Percentiles rank a stretch among this genome's conserved stretches.
phyloP scores from a whole-genome alignment of 2,797 vertebrate genomes.

The Melanotaenia nigrans region DNA sequence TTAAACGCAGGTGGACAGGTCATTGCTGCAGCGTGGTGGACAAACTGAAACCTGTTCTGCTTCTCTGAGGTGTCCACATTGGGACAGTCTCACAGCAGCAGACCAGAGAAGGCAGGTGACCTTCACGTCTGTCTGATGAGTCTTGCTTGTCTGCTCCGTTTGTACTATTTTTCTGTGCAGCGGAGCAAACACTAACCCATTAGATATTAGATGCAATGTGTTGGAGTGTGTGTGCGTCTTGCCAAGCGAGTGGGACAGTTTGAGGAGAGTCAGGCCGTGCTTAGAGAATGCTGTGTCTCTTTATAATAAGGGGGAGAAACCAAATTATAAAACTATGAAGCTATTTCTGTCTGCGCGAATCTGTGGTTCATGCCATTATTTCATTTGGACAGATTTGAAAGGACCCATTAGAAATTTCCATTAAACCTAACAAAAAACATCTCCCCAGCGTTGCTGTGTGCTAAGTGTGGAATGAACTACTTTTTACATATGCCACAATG shows the following conservation, averaged over 20 bases:
- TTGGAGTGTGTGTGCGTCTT: slow-evolving; percentile 42
- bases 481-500: slow-evolving; percentile 81
- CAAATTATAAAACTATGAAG: slow-evolving; percentile 74
- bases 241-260: slow-evolving; percentile 41
- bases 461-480: slow-evolving; percentile 85
- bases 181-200: slow-evolving; percentile 70
- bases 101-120: slow-evolving; percentile 72
- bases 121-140: slow-evolving; percentile 76
- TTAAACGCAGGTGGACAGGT: slow-evolving; percentile 34
- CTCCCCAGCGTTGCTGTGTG: slow-evolving; percentile 78
- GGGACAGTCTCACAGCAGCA: slow-evolving; percentile 53
- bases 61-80: slow-evolving; percentile 39
- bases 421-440: slow-evolving; percentile 80
- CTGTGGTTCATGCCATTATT: slow-evolving; percentile 75
- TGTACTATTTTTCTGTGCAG: slow-evolving; percentile 73
- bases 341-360: slow-evolving; percentile 76
- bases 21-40: slow-evolving; percentile 33
- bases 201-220: slow-evolving; percentile 53
- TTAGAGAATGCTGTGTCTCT: slow-evolving; percentile 54
- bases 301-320: slow-evolving; percentile 55
- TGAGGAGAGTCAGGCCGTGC: slow-evolving; percentile 54
- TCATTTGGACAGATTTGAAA: slow-evolving; percentile 80
- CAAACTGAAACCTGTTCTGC: slow-evolving; percentile 46
- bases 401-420: slow-evolving; percentile 81
- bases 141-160: slow-evolving; percentile 68